These are phyloP conservation scores for Aphelinus atriplicis DNA, from an alignment of 1,140 invertebrate genomes.

Conservation along the genomic window DNA sequence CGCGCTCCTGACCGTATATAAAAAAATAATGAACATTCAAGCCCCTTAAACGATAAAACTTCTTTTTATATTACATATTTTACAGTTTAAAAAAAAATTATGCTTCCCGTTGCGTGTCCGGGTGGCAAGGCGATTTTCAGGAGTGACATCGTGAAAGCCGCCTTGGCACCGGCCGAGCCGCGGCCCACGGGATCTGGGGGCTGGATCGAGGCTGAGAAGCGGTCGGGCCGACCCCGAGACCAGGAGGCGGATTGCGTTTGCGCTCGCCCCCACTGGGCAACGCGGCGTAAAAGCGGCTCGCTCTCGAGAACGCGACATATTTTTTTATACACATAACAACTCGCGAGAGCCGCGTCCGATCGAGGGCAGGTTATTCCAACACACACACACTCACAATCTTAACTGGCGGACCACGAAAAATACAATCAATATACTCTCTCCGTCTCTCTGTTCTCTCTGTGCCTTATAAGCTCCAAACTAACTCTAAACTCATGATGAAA, in stretches of 20 bases:
- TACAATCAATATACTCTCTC: conserved; percentile 28
- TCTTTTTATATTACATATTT: conserved; percentile 36
- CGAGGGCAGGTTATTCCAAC: not conserved
- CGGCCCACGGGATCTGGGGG: not conserved
- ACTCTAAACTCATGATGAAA: conserved; percentile 22
- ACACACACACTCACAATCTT: conserved; percentile 7
- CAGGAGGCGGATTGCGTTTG: not conserved
- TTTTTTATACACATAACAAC: not conserved
- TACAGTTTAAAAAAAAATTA: conserved; percentile 26
- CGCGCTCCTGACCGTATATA: conserved; percentile 6
- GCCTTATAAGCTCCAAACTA: conserved; percentile 11
- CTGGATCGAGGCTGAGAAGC: not conserved
- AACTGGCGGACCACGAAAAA: conserved; percentile 18
- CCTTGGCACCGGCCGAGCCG: conserved; percentile 8
- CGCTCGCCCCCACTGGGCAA: too few relatives aligned
- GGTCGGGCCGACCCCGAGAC: not conserved
- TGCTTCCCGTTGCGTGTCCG: not conserved
- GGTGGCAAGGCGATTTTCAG: conserved; percentile 26
- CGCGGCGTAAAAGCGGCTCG: too few relatives aligned
- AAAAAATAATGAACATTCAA: conserved; percentile 29
- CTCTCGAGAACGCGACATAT: not conserved
- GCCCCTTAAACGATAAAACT: conserved; percentile 29
- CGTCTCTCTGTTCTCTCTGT: too few relatives aligned
- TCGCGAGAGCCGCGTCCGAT: not conserved
- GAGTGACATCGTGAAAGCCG: conserved; percentile 28